These are phyloP conservation scores for Linyphia triangularis DNA, from an alignment of 2,888 invertebrate genomes.

Conservation along the genomic window DNA sequence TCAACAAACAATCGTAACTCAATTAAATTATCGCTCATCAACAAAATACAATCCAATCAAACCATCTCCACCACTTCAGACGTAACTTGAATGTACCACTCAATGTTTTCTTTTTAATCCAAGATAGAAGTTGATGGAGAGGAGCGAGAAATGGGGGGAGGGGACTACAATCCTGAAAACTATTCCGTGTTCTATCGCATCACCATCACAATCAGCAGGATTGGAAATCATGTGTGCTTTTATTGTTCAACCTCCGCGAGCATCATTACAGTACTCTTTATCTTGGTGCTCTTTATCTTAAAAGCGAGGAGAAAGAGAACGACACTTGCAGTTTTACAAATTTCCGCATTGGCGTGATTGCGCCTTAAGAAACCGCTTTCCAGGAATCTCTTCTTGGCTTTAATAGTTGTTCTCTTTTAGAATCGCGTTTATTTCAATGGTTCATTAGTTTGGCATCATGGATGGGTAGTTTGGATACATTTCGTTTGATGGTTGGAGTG, in stretches of 20 bases:
- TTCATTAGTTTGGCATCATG: slow-evolving; percentile 23
- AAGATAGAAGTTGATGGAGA: background rate
- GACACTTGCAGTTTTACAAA: slow-evolving; percentile 26
- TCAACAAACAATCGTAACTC: background rate
- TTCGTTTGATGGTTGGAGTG: background rate
- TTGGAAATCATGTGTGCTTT: slow-evolving; percentile 53
- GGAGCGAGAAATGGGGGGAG: background rate
- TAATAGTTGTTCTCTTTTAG: slow-evolving; percentile 23
- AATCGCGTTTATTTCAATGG: slow-evolving; percentile 1
- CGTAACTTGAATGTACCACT: no score
- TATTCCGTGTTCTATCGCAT: slow-evolving; percentile 55
- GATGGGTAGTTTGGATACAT: slow-evolving; percentile 1
- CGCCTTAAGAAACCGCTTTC: slow-evolving; percentile 5
- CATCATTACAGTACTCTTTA: background rate
- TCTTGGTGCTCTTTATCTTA: slow-evolving; percentile 39
- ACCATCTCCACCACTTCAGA: background rate
- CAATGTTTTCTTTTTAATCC: slow-evolving; percentile 39
- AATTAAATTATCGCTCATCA: background rate
- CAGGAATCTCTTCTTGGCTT: slow-evolving; percentile 8
- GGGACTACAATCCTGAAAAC: background rate
- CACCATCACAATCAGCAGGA: slow-evolving; percentile 58
- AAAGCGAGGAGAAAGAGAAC: background rate
- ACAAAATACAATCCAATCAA: background rate
- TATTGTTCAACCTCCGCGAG: slow-evolving; percentile 23
- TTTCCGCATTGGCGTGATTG: slow-evolving; percentile 26